Evolutionary conservation across 35 echinoderm and acorn worm genomes (phyloP).

Genomic region (Holothuria glaberrima): DNA sequence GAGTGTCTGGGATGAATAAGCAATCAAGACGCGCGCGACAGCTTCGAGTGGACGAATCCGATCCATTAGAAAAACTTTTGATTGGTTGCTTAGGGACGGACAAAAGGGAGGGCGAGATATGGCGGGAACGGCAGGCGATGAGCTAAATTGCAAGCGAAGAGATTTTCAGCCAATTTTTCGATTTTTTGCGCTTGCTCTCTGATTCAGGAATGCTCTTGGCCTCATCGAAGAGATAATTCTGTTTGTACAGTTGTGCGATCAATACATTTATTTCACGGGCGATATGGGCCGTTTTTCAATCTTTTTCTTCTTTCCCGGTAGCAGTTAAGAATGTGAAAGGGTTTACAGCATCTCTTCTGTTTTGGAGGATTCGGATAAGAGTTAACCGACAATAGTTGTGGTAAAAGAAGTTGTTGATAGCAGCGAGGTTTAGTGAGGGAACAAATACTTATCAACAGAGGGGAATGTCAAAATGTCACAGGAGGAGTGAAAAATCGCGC

Average conservation of each 20-base stretch:
- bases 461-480: slow-evolving; percentile 46
- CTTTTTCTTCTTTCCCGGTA: slow-evolving; percentile 47
- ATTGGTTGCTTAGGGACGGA: slow-evolving; percentile 23
- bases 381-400: slow-evolving; percentile 38
- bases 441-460: neutral
- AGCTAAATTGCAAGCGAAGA: slow-evolving; percentile 68
- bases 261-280: slow-evolving; percentile 67
- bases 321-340: slow-evolving; percentile 20
- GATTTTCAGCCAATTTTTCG: slow-evolving; percentile 63
- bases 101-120: slow-evolving; percentile 43
- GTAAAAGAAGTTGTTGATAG: neutral
- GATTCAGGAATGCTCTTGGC: slow-evolving; percentile 72
- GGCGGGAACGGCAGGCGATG: slow-evolving; percentile 21
- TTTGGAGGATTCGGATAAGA: too few relatives aligned
- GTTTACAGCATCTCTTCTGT: too few relatives aligned
- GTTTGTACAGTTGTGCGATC: slow-evolving; percentile 94
- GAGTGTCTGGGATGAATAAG: neutral
- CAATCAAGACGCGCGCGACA: neutral
- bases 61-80: slow-evolving; percentile 25
- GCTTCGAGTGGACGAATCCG: slow-evolving; percentile 2
- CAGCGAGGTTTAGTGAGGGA: slow-evolving; percentile 2
- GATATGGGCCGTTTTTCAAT: slow-evolving; percentile 57
- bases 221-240: slow-evolving; percentile 82
- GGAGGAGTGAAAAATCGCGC: slow-evolving; percentile 50
- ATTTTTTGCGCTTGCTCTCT: slow-evolving; percentile 78